Evolutionary conservation across 2,888 invertebrate genomes (phyloP), one percentile per base, ranked within the genome.

Genomic region (Achlya flavicornis): DNA sequence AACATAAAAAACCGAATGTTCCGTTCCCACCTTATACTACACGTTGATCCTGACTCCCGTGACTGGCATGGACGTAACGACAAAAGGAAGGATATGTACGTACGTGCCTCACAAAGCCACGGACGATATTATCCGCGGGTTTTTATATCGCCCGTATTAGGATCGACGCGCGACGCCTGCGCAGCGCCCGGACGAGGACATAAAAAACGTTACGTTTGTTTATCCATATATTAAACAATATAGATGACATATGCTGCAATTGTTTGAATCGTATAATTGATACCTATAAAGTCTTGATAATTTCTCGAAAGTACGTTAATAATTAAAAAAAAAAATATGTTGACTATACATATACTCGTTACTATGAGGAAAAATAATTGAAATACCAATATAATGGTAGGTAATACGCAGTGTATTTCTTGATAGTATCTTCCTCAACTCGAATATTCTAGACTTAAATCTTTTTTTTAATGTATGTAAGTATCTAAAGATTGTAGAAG

Each of bases 31-130:
- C 53, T 4, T 53, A 53, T 53, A 53, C 53, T 53, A 10, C 19
- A 41, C 41, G 70, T 67, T 71, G 71, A 65, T 65, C 71, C 69
- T 60, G 67, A 43, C 57, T 62, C 67, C 64, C 66, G 60, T 57
- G 61, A 53, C 62, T 61, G 62, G 63, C 71, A 70, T 53, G 53
- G 74, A 68, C 68, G 66, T 76, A 78, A 77, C 83, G 84, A 90
- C 91, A 90, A 92, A 87, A 85, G 90, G 88, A 88, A 91, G 92
- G 90, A 90, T 90, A 81, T 75, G 76, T 73, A 89, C 59, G 64
- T 87, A 93, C 93, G 93, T 93, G 93, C 83, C 80, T 77, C 85
- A 92, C 92, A 93, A 93, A 87, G 88, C 83, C 73, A 73, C 73
- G 74, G 76, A 80, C 76, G 86, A 88, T 90, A 93, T 93, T 93